Evolutionary conservation across 2,888 invertebrate genomes (phyloP), one percentile per base, ranked within the genome.

Genomic region (Nephrotoma appendiculata): DNA sequence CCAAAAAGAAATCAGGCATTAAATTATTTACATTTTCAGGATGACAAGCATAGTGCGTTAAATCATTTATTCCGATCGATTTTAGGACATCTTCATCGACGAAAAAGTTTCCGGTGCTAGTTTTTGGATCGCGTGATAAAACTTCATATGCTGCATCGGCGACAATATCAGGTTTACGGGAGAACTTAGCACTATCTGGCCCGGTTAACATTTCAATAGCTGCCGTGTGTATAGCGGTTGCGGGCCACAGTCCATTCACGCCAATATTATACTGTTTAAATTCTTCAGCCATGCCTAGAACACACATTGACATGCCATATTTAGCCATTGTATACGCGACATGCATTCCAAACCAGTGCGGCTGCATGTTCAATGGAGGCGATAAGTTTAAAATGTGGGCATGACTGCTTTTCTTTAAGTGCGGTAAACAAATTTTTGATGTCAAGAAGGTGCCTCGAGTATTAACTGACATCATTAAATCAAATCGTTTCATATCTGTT

Each of bases 261-360:
- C 96, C 98, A 88, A 99, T 95, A 87, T 96, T 95, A 88, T 94
- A 94, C 0, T 94, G 93, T 89, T 94, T 95, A 90, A 98, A 96
- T 92, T 99, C 99, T 88, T 96, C 96, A n/a, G 98, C 94, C 98
- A 99, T 98, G 15, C 99, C 99, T 12, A 99, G 92, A 1, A 97
- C 98, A 91, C 98, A 99, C 98, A 99, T 97, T 0, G 98, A 98
- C 99, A 99, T 99, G 41, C 98, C 99, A 91, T 98, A 99, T 91
- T 99, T 99, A 2, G 99, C 98, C 95, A 99, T 99, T 0, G 99
- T 98, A 92, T 99, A 99, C 0, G 98, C 99, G 85, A 98, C 96
- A 92, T 98, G 97, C 88, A 96, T 93, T 86, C 94, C 94, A 91
- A 99, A 94, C 99, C 99, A 99, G 89, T 94, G 93, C 0, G 97